phyloP scores from a whole-genome alignment of 1,140 invertebrate species.

The Oncopodura yosiiana region DNA sequence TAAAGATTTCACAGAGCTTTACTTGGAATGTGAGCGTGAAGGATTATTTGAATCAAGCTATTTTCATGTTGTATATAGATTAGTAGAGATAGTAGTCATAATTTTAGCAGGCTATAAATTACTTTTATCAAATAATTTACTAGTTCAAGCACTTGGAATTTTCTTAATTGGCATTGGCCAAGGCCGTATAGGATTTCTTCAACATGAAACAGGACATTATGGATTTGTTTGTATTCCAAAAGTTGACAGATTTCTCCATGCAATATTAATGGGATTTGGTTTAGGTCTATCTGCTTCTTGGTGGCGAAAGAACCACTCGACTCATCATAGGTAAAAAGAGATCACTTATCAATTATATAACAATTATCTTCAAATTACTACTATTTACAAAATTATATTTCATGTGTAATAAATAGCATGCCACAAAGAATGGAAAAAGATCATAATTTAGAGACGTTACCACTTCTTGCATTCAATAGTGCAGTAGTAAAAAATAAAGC shows the following conservation, averaged over 20 bases:
- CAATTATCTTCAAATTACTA: no score
- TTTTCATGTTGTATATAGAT: slow-evolving; percentile 15
- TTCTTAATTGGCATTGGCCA: slow-evolving; percentile 12
- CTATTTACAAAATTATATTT: no score
- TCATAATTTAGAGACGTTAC: slow-evolving; percentile 9
- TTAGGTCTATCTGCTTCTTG: slow-evolving; percentile 1
- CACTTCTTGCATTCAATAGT: slow-evolving; percentile 9
- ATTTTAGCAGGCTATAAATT: slow-evolving; percentile 11
- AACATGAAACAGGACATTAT: slow-evolving; percentile 27
- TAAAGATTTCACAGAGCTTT: slow-evolving; percentile 30
- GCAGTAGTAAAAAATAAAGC: slow-evolving; percentile 2
- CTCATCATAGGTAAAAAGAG: no score
- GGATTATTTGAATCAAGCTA: slow-evolving; percentile 25
- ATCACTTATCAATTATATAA: no score
- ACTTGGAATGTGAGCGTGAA: slow-evolving; percentile 29
- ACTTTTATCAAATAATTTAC: slow-evolving; percentile 4
- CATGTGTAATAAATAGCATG: no score
- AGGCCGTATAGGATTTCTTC: slow-evolving; percentile 26
- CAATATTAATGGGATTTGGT: slow-evolving; percentile 5
- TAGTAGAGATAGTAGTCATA: slow-evolving; percentile 19
- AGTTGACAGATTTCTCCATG: slow-evolving; percentile 14
- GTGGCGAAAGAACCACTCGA: slow-evolving; percentile 5
- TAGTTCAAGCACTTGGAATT: slow-evolving; percentile 20
- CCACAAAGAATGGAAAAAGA: slow-evolving; percentile 11
- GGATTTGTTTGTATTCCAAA: slow-evolving; percentile 25